Evolutionary conservation across 1,140 invertebrate species (phyloP).

Genomic region (Drosophila erecta): DNA sequence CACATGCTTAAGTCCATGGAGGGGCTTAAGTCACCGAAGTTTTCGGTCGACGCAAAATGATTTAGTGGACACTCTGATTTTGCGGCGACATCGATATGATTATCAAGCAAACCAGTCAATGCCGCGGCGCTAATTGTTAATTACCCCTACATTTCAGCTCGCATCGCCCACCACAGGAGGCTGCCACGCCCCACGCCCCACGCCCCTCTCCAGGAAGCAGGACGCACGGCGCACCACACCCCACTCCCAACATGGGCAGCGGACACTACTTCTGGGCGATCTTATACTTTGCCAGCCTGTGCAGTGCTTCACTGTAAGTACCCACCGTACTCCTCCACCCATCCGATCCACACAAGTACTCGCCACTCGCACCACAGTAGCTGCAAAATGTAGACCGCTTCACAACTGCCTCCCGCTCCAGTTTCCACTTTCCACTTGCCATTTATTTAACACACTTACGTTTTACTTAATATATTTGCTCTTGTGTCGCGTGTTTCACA

Average conservation of each 20-base stretch:
- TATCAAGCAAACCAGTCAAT: constrained; percentile 2
- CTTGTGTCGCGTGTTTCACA: constrained; percentile 52
- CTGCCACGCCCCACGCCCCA: constrained; percentile 22
- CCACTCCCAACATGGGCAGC: constrained; percentile 71
- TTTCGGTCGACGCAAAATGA: constrained; percentile 5
- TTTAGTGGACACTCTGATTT: constrained; percentile 26
- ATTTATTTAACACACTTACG: constrained; percentile 19
- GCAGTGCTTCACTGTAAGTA: constrained; percentile 85
- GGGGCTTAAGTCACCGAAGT: constrained; percentile 12
- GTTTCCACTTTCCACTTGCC: too few relatives aligned
- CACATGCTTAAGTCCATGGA: neutral
- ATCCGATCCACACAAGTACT: constrained; percentile 16
- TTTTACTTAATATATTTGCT: constrained; percentile 34
- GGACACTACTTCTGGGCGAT: constrained; percentile 84
- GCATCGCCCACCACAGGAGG: constrained; percentile 18
- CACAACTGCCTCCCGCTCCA: constrained; percentile 34
- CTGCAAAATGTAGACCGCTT: constrained; percentile 50
- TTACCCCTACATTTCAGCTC: constrained; percentile 8
- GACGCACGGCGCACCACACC: constrained; percentile 16
- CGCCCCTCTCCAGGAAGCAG: constrained; percentile 17
- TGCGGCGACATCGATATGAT: neutral
- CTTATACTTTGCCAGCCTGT: constrained; percentile 84
- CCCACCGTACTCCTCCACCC: neutral
- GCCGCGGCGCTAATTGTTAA: constrained; percentile 4
- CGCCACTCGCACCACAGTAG: constrained; percentile 47